phyloP scores from a whole-genome alignment of 2,113 vertebrate species.

The Ranitomeya imitator region DNA sequence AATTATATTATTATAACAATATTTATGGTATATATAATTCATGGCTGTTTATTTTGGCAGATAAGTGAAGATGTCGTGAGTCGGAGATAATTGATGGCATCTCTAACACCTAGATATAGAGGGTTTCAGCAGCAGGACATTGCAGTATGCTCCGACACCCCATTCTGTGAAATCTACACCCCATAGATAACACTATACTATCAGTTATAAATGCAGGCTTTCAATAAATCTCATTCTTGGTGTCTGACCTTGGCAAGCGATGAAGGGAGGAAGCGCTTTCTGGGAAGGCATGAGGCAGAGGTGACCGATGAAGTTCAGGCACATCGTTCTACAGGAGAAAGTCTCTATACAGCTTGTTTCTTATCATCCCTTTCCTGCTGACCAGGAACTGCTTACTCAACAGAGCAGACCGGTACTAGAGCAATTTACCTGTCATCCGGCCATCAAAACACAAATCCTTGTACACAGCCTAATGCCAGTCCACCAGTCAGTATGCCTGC shows the following conservation, averaged over 20 bases:
- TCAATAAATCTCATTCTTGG: background rate
- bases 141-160: background rate
- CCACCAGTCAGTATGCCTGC: background rate
- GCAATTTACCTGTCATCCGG: conserved; percentile 7
- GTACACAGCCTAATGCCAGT: background rate
- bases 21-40: no score
- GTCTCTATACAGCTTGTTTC: conserved; percentile 60
- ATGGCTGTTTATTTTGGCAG: background rate
- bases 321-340: conserved; percentile 66
- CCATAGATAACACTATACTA: no score
- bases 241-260: conserved; percentile 75
- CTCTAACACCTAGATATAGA: background rate
- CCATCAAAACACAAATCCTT: conserved; percentile 11
- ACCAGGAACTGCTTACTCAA: conserved; percentile 68
- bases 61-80: background rate
- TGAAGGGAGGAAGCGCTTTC: conserved; percentile 66
- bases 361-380: conserved; percentile 60
- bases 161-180: background rate
- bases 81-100: background rate
- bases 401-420: conserved; percentile 55
- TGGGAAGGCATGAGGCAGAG: conserved; percentile 70
- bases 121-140: background rate
- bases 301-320: conserved; percentile 72
- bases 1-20: background rate
- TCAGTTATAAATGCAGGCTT: background rate